Base-by-base conservation (phyloP, 2,113 vertebrate genomes). In the Petromus typicus region DNA sequence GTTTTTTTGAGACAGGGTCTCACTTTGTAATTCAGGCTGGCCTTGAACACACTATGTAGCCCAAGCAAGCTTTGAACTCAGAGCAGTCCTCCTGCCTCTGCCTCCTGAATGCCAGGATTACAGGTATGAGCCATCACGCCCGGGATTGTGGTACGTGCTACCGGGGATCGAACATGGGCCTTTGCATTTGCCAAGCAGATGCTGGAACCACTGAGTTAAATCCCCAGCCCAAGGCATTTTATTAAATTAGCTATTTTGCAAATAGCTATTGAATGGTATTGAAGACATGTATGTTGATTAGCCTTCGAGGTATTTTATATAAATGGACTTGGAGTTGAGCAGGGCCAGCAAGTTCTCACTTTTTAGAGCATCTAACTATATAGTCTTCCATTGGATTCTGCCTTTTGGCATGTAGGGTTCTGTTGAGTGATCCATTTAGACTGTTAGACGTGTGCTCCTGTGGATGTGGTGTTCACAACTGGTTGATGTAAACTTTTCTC, bases 191-290 rank as follows among this genome's bases (percentile, higher is more conserved):
- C n/a, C n/a, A n/a, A n/a, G n/a, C n/a, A n/a, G n/a, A n/a, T n/a
- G n/a, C n/a, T n/a, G n/a, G n/a, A n/a, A n/a, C n/a, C n/a, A n/a
- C n/a, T n/a, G n/a, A n/a, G n/a, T n/a, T n/a, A n/a, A n/a, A n/a
- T n/a, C n/a, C n/a, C n/a, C n/a, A n/a, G n/a, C n/a, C n/a, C n/a
- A n/a, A n/a, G n/a, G n/a, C n/a, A n/a, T n/a, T n/a, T n/a, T n/a
- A n/a, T n/a, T n/a, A n/a, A 54, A 37, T 66, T 81, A 93, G 56
- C 3, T 37, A n/a, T 54, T 34, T 69, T 87, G 64, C 27, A 82
- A 54, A 61, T 78, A 73, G n/a, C 85, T 89, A 63, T 32, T 67
- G 25, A 92, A 95, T 89, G 34, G 78, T 93, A 2, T 86, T 45
- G 79, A 54, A 92, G 54, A 43, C 63, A 73, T 8, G 25, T 43